A percentile compares a stretch with the other conserved stretches of the same genome.
These are phyloP conservation scores for Ageneiosus marmoratus DNA, from an alignment of 2,113 vertebrate species.

Conservation along the genomic window DNA sequence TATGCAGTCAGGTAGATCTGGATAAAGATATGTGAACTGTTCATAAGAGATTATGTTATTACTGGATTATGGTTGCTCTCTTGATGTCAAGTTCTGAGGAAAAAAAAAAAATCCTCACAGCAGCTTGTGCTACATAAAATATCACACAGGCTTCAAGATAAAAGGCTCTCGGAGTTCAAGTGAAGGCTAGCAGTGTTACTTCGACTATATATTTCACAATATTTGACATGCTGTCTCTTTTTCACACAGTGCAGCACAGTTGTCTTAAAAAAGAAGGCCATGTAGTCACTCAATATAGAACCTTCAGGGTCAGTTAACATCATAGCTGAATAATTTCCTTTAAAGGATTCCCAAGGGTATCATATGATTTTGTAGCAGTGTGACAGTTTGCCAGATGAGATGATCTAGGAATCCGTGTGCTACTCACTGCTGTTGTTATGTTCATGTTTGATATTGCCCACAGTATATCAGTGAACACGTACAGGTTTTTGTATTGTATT, in stretches of 20 bases:
- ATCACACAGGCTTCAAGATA: slow-evolving; percentile 10
- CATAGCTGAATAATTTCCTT: background rate
- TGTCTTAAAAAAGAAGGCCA: slow-evolving; percentile 2
- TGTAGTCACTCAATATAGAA: slow-evolving; percentile 1
- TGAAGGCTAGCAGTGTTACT: slow-evolving; percentile 9
- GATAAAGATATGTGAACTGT: background rate
- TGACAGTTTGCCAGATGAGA: background rate
- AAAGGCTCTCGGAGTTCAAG: slow-evolving; percentile 1
- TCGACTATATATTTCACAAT: background rate
- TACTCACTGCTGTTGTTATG: background rate
- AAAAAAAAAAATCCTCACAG: background rate
- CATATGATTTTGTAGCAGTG: background rate
- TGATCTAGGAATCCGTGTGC: no score
- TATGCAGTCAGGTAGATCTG: background rate
- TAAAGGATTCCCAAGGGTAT: background rate
- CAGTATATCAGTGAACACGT: background rate
- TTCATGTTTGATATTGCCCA: background rate
- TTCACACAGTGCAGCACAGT: slow-evolving; percentile 8
- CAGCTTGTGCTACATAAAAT: background rate
- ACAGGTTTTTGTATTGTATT: background rate
- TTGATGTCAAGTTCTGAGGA: background rate
- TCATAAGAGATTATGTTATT: background rate
- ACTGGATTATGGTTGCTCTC: background rate
- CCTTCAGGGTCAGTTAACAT: background rate
- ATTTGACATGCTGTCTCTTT: background rate